Evolutionary conservation across 2,888 invertebrate species (phyloP).

Genomic region (Papilio demoleus): DNA sequence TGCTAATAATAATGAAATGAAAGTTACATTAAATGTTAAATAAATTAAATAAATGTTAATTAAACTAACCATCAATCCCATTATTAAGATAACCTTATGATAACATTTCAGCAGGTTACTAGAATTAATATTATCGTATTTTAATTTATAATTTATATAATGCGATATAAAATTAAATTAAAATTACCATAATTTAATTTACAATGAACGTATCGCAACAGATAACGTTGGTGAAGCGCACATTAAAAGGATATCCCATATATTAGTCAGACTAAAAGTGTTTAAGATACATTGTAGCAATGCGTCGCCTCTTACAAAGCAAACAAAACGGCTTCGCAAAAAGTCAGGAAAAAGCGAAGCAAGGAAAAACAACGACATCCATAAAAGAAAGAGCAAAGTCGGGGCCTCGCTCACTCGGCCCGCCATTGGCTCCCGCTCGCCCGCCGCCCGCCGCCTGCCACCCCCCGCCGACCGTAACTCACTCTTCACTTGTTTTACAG

Average conservation of each 20-base stretch:
- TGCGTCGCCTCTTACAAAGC: slow-evolving; percentile 67
- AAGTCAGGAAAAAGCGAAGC: slow-evolving; percentile 79
- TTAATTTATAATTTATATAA: slow-evolving; percentile 1
- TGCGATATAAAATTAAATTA: slow-evolving; percentile 11
- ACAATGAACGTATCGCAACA: slow-evolving; percentile 4
- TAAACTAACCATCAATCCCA: background rate
- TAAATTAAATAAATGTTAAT: slow-evolving; percentile 1
- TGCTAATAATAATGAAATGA: background rate
- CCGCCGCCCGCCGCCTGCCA: slow-evolving; percentile 51
- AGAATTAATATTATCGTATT: background rate
- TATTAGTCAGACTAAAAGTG: slow-evolving; percentile 61
- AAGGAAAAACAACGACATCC: slow-evolving; percentile 78
- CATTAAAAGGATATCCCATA: slow-evolving; percentile 51
- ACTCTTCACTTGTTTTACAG: slow-evolving; percentile 84
- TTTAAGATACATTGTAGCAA: slow-evolving; percentile 75
- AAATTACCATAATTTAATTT: slow-evolving; percentile 13
- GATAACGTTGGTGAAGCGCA: slow-evolving; percentile 21
- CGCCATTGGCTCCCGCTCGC: slow-evolving; percentile 69
- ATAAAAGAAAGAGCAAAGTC: slow-evolving; percentile 83
- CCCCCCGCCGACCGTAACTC: slow-evolving; percentile 74
- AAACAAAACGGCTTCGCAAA: slow-evolving; percentile 78
- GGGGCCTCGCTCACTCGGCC: slow-evolving; percentile 73
- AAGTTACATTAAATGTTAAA: slow-evolving; percentile 8
- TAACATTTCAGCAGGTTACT: slow-evolving; percentile 4
- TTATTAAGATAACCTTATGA: background rate